Evolutionary conservation across 2,888 invertebrate species (phyloP).

Genomic region (Trichogramma dendrolimi): DNA sequence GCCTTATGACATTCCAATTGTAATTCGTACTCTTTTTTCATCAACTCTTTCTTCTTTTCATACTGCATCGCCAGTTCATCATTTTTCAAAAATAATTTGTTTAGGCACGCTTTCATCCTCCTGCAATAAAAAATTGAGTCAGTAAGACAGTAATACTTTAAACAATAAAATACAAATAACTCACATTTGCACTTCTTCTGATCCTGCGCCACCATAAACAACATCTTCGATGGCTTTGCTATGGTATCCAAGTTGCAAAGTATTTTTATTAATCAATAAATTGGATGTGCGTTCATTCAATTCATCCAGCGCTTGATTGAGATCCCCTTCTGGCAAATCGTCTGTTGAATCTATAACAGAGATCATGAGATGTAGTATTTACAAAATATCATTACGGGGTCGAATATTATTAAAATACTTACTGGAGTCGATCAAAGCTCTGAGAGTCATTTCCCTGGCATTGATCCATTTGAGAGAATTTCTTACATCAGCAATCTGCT

Average conservation of each 20-base stretch:
- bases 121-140: slow-evolving; percentile 25
- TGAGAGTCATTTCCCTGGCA: slow-evolving; percentile 30
- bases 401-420: slow-evolving; percentile 14
- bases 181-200: slow-evolving; percentile 29
- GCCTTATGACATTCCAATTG: slow-evolving; percentile 32
- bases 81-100: slow-evolving; percentile 31
- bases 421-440: slow-evolving; percentile 29
- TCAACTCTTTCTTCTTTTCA: slow-evolving; percentile 24
- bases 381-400: not conserved
- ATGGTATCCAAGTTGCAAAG: slow-evolving; percentile 31
- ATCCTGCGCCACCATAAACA: slow-evolving; percentile 22
- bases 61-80: slow-evolving; percentile 27
- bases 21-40: slow-evolving; percentile 28
- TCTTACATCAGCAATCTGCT: slow-evolving; percentile 31
- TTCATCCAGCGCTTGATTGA: slow-evolving; percentile 9
- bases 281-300: slow-evolving; percentile 27
- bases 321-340: slow-evolving; percentile 1
- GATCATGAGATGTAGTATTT: not conserved
- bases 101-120: slow-evolving; percentile 26
- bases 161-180: not conserved
- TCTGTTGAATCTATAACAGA: not conserved
- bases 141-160: not conserved
- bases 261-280: slow-evolving; percentile 25
- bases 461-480: slow-evolving; percentile 29
- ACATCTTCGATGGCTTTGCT: slow-evolving; percentile 31